These are phyloP conservation scores for Brachypterus glaber DNA, from an alignment of 2,888 invertebrate species.

Conservation along the genomic window DNA sequence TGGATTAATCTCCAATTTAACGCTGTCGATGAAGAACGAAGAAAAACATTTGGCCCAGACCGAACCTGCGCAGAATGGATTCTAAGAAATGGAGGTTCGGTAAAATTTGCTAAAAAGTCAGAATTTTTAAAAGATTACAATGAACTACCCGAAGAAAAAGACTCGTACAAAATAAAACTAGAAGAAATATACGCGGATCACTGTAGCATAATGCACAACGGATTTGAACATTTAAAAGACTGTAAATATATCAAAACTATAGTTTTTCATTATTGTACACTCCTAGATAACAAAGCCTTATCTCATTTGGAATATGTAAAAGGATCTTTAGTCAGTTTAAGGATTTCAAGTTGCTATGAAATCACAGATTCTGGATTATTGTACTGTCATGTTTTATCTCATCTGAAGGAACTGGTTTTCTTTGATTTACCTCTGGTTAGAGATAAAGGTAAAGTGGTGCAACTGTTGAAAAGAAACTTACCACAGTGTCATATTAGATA, in stretches of 20 bases:
- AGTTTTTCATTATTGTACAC: constrained; percentile 61
- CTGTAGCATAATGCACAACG: constrained; percentile 72
- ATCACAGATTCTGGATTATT: constrained; percentile 61
- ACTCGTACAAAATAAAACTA: constrained; percentile 33
- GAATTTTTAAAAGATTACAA: constrained; percentile 62
- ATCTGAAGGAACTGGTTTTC: constrained; percentile 53
- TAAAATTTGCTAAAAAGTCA: constrained; percentile 56
- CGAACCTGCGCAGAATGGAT: constrained; percentile 93
- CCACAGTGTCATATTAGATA: too few relatives aligned
- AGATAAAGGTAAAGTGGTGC: constrained; percentile 49
- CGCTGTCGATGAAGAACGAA: constrained; percentile 56
- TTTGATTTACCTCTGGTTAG: constrained; percentile 57
- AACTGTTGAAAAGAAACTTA: constrained; percentile 47
- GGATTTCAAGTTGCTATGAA: constrained; percentile 65
- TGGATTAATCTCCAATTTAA: constrained; percentile 56
- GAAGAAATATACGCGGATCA: constrained; percentile 70
- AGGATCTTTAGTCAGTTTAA: constrained; percentile 52
- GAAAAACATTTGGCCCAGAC: constrained; percentile 72
- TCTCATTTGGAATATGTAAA: constrained; percentile 50
- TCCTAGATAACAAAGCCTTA: constrained; percentile 65
- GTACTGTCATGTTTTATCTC: constrained; percentile 47
- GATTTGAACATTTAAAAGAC: constrained; percentile 72
- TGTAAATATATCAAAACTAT: constrained; percentile 62
- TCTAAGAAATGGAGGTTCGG: constrained; percentile 76
- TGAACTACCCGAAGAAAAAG: constrained; percentile 51